Conservation (phyloP, 2,113 vertebrate species). For the Aptenodytes forsteri region DNA sequence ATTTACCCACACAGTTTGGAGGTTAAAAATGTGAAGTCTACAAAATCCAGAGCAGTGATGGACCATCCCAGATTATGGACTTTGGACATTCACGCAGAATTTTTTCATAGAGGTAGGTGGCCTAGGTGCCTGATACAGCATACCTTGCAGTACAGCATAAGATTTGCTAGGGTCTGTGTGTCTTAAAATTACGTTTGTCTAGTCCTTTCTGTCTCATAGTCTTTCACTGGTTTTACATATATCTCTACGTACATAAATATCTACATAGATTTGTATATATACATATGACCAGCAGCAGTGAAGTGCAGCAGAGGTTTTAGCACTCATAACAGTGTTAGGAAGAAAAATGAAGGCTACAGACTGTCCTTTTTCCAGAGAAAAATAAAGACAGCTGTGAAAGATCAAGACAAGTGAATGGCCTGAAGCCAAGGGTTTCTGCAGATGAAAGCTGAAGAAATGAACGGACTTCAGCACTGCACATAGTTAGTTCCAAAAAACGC, state of each 20-base stretch:
- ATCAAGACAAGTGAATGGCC: background rate
- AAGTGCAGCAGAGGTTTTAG: background rate
- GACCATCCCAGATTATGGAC: background rate
- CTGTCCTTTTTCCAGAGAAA: background rate
- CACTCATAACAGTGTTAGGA: background rate
- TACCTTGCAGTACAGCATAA: background rate
- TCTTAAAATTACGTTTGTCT: background rate
- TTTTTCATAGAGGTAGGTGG: background rate
- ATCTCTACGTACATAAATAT: background rate
- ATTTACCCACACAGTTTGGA: background rate
- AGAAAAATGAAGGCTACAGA: background rate
- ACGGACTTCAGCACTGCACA: background rate
- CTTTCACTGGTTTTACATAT: background rate
- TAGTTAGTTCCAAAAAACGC: background rate
- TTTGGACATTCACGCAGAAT: background rate
- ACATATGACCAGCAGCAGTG: background rate
- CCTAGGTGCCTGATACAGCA: background rate
- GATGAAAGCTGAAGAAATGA: background rate
- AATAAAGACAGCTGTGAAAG: background rate
- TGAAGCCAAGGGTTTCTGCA: background rate
- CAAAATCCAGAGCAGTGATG: background rate
- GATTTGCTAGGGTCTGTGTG: background rate
- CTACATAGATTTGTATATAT: fast-evolving
- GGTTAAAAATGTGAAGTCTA: background rate
- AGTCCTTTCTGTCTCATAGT: background rate